A percentile compares a stretch with the other conserved stretches of the same genome.
phyloP scores from a whole-genome alignment of 2,797 vertebrate genomes.

The Cryptoprocta ferox region DNA sequence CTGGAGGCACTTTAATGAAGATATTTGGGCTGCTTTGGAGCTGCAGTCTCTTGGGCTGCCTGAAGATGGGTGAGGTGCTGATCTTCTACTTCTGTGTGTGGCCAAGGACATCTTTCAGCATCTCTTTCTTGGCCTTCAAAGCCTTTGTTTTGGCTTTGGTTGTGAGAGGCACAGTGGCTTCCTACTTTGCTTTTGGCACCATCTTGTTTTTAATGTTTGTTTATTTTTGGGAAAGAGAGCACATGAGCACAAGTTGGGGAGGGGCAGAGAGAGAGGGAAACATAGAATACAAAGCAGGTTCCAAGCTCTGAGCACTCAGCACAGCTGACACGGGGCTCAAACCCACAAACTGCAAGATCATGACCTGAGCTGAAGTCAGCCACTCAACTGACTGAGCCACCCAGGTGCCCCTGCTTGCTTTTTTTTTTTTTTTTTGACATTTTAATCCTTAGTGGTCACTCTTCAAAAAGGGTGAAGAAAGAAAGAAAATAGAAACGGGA shows the following conservation, averaged over 20 bases:
- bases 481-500: background rate
- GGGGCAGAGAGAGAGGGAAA: too few relatives aligned
- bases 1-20: background rate
- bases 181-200: background rate
- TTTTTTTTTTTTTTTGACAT: background rate
- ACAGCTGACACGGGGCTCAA: too few relatives aligned
- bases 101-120: background rate
- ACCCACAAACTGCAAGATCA: too few relatives aligned
- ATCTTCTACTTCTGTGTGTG: background rate
- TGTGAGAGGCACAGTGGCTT: background rate
- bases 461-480: background rate
- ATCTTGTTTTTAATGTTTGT: background rate
- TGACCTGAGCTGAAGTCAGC: too few relatives aligned
- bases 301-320: too few relatives aligned
- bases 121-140: background rate
- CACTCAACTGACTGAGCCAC: too few relatives aligned
- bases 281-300: too few relatives aligned
- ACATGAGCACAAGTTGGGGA: too few relatives aligned
- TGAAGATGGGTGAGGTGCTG: background rate
- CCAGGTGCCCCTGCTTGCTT: background rate
- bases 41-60: background rate
- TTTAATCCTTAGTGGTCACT: background rate
- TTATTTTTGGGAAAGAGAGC: too few relatives aligned
- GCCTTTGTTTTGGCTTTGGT: background rate
- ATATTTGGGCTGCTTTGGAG: background rate